Conservation (phyloP, 2,797 vertebrate species). For the Melanotaenia maccullochi region DNA sequence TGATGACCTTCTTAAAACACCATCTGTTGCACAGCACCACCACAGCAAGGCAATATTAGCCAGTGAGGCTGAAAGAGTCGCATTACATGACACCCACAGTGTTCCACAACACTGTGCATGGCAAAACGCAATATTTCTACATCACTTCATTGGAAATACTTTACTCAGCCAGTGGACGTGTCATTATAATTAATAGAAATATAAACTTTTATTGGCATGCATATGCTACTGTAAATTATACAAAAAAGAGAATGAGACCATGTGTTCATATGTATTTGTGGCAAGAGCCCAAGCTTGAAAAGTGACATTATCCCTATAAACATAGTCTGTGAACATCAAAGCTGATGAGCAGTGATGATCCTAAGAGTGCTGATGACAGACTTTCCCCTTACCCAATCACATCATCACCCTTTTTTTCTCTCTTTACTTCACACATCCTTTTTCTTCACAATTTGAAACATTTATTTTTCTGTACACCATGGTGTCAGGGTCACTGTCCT, state of each 20-base stretch:
- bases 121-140: conserved; percentile 31
- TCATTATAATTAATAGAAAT: conserved; percentile 42
- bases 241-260: conserved; percentile 29
- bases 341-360: conserved; percentile 36
- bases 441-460: conserved; percentile 26
- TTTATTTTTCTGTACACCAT: conserved; percentile 36
- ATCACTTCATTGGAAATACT: conserved; percentile 32
- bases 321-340: conserved; percentile 45
- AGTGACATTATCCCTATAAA: conserved; percentile 59
- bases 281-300: conserved; percentile 27
- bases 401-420: neutral
- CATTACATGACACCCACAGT: conserved; percentile 34
- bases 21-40: conserved; percentile 69
- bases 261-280: conserved; percentile 57
- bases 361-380: conserved; percentile 30
- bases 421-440: neutral
- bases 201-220: conserved; percentile 18
- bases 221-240: conserved; percentile 22
- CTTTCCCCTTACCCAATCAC: neutral
- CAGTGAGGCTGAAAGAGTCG: conserved; percentile 55
- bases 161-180: conserved; percentile 17
- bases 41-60: conserved; percentile 56
- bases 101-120: conserved; percentile 26
- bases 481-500: conserved; percentile 62
- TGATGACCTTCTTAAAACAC: conserved; percentile 68